These are phyloP conservation scores for Andrena cerasifolii DNA, from an alignment of 1,140 invertebrate genomes.

Conservation along the genomic window DNA sequence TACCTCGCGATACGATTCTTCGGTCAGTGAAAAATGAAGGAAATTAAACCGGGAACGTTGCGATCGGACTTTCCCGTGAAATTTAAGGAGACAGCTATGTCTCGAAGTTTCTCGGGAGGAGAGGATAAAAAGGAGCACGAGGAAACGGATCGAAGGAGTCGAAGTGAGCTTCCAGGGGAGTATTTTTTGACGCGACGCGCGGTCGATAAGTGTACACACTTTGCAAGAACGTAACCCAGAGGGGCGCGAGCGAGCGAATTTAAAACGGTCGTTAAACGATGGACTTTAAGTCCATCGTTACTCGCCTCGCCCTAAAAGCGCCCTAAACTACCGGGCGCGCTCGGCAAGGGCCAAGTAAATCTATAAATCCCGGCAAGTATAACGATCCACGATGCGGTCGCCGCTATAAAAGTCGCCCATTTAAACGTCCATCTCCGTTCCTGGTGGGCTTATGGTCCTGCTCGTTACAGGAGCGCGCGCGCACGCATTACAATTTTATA, in stretches of 20 bases:
- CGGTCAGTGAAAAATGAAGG: background rate
- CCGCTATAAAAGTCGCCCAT: slow-evolving; percentile 64
- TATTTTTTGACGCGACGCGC: background rate
- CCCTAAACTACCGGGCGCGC: slow-evolving; percentile 58
- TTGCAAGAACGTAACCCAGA: slow-evolving; percentile 23
- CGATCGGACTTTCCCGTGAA: background rate
- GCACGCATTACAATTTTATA: slow-evolving; percentile 67
- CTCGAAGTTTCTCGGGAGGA: background rate
- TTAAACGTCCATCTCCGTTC: slow-evolving; percentile 48
- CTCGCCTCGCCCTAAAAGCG: slow-evolving; percentile 58
- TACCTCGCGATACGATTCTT: background rate
- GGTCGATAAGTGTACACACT: slow-evolving; percentile 42
- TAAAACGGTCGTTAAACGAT: slow-evolving; percentile 68
- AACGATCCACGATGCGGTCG: slow-evolving; percentile 61
- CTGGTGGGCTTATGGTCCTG: slow-evolving; percentile 55
- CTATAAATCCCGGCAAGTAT: slow-evolving; percentile 68
- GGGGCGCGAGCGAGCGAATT: slow-evolving; percentile 55
- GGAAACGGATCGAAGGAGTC: background rate
- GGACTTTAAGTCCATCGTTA: slow-evolving; percentile 66
- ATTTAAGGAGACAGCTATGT: background rate
- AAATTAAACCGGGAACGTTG: background rate
- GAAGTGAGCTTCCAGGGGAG: background rate
- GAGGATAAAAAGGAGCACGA: background rate
- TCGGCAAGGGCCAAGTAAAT: slow-evolving; percentile 50
- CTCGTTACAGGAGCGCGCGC: slow-evolving; percentile 64